Conservation (phyloP, 2,888 invertebrate genomes). For the Nasonia oneida region DNA sequence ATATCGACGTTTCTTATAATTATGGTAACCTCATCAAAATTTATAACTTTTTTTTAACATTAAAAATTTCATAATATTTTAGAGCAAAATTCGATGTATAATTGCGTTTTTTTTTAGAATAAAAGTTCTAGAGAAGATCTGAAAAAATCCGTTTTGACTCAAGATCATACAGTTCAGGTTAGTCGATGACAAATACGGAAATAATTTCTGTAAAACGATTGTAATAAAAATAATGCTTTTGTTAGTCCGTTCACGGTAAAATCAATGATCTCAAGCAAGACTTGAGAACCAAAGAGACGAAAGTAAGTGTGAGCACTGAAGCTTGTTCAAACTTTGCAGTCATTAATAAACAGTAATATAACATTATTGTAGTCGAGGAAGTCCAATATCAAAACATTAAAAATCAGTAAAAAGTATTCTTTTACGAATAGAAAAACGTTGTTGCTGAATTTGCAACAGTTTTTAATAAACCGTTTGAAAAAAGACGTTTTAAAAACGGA, state of each 20-base stretch:
- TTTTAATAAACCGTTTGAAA: slow-evolving; percentile 68
- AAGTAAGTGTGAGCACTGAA: slow-evolving; percentile 40
- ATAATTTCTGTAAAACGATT: background rate
- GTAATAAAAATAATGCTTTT: slow-evolving; percentile 18
- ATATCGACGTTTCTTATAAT: slow-evolving; percentile 68
- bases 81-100: too few species aligned
- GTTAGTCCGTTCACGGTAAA: slow-evolving; percentile 44
- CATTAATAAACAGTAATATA: slow-evolving; percentile 60
- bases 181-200: slow-evolving; percentile 32
- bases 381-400: slow-evolving; percentile 58
- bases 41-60: slow-evolving; percentile 1
- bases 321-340: slow-evolving; percentile 25
- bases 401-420: background rate
- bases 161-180: slow-evolving; percentile 32
- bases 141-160: slow-evolving; percentile 65
- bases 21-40: slow-evolving; percentile 66
- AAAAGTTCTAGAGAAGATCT: slow-evolving; percentile 66
- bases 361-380: slow-evolving; percentile 59
- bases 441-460: slow-evolving; percentile 65
- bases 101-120: slow-evolving; percentile 65
- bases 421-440: slow-evolving; percentile 63
- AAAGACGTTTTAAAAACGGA: slow-evolving; percentile 69
- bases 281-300: slow-evolving; percentile 19
- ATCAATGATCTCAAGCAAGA: slow-evolving; percentile 35
- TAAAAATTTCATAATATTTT: background rate